Conservation (phyloP, 2,797 vertebrate genomes). For the Ambastaia sidthimunki region DNA sequence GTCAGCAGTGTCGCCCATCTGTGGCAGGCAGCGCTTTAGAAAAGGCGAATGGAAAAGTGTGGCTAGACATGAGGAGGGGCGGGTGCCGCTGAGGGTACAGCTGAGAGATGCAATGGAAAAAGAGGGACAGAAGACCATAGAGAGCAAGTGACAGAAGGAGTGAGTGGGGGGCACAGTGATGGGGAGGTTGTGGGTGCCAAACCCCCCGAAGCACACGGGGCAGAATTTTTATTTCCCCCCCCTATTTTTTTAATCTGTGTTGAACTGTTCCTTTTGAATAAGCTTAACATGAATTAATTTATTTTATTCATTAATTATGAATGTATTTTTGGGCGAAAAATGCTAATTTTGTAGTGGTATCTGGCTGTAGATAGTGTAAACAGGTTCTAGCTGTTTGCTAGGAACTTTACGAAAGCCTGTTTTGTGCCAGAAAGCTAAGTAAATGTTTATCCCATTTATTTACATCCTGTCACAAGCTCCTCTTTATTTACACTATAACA, state of each 20-base stretch:
- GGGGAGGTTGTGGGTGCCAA: conserved; percentile 29
- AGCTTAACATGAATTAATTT: background rate
- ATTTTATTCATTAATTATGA: background rate
- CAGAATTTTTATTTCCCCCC: background rate
- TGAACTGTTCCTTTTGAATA: background rate
- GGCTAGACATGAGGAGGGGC: background rate
- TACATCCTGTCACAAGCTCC: too few relatives aligned
- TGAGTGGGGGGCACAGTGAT: conserved; percentile 27
- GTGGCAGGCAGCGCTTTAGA: conserved; percentile 67
- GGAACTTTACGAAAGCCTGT: background rate
- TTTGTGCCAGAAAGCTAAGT: background rate
- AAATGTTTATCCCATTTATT: background rate
- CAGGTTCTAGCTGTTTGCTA: background rate
- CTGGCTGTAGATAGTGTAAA: conserved; percentile 8
- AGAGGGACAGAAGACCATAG: conserved; percentile 27
- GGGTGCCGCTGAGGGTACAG: conserved; percentile 9
- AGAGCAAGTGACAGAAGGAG: conserved; percentile 51
- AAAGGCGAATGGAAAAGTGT: conserved; percentile 33
- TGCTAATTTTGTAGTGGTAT: background rate
- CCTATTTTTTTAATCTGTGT: background rate
- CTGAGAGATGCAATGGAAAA: conserved; percentile 33
- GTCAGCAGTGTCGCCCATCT: conserved; percentile 80
- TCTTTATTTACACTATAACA: too few relatives aligned
- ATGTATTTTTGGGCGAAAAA: background rate
- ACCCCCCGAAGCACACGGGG: conserved; percentile 28